phyloP scores from a whole-genome alignment of 2,113 vertebrate species.

The Cervus canadensis region DNA sequence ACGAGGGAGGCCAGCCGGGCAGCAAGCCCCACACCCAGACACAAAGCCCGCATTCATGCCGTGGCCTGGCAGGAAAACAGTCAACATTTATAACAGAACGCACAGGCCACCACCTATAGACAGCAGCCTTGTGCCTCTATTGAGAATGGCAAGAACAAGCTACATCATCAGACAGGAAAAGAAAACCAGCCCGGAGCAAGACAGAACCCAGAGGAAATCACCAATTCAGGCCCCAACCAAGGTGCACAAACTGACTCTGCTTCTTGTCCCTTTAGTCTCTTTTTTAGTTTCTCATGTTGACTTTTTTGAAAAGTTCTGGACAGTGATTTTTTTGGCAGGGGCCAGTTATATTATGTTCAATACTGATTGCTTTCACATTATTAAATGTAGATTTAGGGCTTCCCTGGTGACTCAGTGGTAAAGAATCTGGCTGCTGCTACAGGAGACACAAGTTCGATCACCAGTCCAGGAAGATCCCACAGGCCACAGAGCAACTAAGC shows the following conservation, averaged over 20 bases:
- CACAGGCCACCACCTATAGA: neutral
- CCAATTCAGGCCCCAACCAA: neutral
- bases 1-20: accelerated
- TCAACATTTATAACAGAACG: neutral
- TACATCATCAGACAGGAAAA: neutral
- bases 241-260: neutral
- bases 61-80: neutral
- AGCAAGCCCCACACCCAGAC: neutral
- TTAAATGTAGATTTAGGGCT: neutral
- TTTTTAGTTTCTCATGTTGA: neutral
- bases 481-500: neutral
- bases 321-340: neutral
- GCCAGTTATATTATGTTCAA: neutral
- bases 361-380: neutral
- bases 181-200: neutral
- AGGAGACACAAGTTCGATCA: neutral
- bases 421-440: neutral
- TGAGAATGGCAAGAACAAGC: neutral
- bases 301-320: neutral
- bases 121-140: neutral
- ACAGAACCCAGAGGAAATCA: neutral
- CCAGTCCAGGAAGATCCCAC: neutral
- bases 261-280: neutral
- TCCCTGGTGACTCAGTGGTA: neutral
- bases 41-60: neutral